phyloP scores from a whole-genome alignment of 2,113 vertebrate species.

The Lagenorhynchus albirostris region DNA sequence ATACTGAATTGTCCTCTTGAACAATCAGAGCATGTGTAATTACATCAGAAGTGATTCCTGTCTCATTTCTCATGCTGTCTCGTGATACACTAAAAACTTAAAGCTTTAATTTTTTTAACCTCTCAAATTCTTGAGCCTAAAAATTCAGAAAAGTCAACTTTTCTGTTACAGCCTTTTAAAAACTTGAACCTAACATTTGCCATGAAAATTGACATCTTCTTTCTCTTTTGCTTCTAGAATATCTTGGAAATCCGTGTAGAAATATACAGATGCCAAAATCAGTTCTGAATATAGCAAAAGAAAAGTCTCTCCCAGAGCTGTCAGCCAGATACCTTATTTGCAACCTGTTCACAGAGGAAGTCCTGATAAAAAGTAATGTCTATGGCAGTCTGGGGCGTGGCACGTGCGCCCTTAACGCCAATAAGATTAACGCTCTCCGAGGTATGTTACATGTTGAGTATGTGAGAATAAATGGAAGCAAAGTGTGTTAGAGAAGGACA shows the following conservation, averaged over 20 bases:
- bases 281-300: constrained; percentile 78
- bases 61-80: neutral
- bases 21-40: neutral
- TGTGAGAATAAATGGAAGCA: constrained; percentile 18
- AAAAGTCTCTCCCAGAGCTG: constrained; percentile 78
- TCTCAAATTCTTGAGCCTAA: constrained; percentile 18
- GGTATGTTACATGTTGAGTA: constrained; percentile 73
- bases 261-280: constrained; percentile 79
- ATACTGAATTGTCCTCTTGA: neutral
- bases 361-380: constrained; percentile 83
- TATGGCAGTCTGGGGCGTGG: constrained; percentile 79
- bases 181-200: neutral
- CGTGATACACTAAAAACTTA: neutral
- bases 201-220: neutral
- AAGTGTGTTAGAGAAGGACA: neutral
- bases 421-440: constrained; percentile 84
- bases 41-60: neutral
- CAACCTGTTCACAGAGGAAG: constrained; percentile 83
- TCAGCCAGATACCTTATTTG: constrained; percentile 84
- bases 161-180: neutral
- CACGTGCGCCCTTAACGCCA: constrained; percentile 79
- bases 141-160: neutral
- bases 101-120: neutral
- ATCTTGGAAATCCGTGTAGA: constrained; percentile 80
- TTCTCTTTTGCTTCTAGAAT: constrained; percentile 71